A percentile compares a stretch with the other conserved stretches of the same genome.
Evolutionary conservation across 1,140 invertebrate species (phyloP).

Genomic region (Aphelenchoides besseyi): DNA sequence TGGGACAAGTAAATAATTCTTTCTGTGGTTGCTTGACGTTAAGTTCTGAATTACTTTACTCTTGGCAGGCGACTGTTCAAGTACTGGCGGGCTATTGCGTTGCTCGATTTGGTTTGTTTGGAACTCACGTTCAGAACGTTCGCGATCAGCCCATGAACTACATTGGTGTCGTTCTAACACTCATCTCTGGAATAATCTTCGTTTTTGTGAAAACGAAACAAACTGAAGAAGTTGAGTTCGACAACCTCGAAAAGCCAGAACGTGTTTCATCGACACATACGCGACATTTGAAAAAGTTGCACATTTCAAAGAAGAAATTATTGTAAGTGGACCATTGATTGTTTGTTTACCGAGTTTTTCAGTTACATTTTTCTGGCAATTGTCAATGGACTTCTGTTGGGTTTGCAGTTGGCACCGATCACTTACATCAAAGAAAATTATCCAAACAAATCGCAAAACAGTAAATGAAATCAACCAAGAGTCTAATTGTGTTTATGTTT

Average conservation of each 20-base stretch:
- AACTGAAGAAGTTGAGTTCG: background rate
- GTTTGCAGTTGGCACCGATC: conserved; percentile 56
- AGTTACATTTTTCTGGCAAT: conserved; percentile 37
- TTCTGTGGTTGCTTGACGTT: conserved; percentile 1
- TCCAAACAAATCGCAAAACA: conserved; percentile 38
- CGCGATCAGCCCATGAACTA: conserved; percentile 46
- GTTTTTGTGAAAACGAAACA: conserved; percentile 44
- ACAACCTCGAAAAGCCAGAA: conserved; percentile 18
- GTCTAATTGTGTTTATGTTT: conserved; percentile 19
- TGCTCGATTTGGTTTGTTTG: conserved; percentile 56
- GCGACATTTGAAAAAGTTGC: background rate
- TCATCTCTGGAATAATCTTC: conserved; percentile 53
- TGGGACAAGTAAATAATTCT: conserved; percentile 23
- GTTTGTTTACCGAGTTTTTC: conserved; percentile 6
- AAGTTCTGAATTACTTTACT: background rate
- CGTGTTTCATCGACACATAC: background rate
- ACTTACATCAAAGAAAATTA: conserved; percentile 51
- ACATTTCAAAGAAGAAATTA: conserved; percentile 14
- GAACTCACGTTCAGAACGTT: conserved; percentile 45
- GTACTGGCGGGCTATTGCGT: conserved; percentile 57
- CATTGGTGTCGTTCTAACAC: conserved; percentile 47
- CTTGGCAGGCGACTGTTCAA: conserved; percentile 30
- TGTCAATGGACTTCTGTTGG: conserved; percentile 47
- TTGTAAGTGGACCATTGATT: conserved; percentile 4
- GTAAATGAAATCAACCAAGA: conserved; percentile 24